A percentile compares a stretch with the other conserved stretches of the same genome.
phyloP scores from a whole-genome alignment of 2,797 vertebrate genomes.

The Cirrhinus molitorella region DNA sequence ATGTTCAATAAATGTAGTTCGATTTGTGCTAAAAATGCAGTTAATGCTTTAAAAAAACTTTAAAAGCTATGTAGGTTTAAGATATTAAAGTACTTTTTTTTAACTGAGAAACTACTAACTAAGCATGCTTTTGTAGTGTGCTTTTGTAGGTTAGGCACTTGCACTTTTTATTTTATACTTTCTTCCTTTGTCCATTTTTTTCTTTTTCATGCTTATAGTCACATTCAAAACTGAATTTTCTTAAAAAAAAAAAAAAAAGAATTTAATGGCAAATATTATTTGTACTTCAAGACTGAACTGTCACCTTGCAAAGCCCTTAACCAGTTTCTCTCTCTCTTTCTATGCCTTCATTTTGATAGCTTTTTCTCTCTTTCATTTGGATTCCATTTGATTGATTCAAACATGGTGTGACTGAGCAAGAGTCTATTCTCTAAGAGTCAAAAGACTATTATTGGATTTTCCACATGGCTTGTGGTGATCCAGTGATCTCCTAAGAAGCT shows the following conservation, averaged over 20 bases:
- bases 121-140: background rate
- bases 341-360: background rate
- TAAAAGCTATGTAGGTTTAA: background rate
- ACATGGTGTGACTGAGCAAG: constrained; percentile 8
- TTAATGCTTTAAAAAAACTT: background rate
- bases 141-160: no score
- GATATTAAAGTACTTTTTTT: background rate
- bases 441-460: constrained; percentile 9
- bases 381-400: background rate
- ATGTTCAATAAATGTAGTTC: background rate
- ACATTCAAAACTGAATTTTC: background rate
- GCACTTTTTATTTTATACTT: background rate
- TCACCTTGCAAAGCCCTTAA: background rate
- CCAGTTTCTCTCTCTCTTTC: background rate
- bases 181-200: background rate
- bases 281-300: background rate
- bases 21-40: background rate
- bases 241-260: no score
- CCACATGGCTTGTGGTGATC: background rate
- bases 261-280: background rate
- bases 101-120: background rate
- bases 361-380: background rate
- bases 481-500: background rate
- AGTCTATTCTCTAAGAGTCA: background rate
- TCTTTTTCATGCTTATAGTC: background rate